phyloP scores from a whole-genome alignment of 2,888 invertebrate species.

The Callyntrura guangdongensis region DNA sequence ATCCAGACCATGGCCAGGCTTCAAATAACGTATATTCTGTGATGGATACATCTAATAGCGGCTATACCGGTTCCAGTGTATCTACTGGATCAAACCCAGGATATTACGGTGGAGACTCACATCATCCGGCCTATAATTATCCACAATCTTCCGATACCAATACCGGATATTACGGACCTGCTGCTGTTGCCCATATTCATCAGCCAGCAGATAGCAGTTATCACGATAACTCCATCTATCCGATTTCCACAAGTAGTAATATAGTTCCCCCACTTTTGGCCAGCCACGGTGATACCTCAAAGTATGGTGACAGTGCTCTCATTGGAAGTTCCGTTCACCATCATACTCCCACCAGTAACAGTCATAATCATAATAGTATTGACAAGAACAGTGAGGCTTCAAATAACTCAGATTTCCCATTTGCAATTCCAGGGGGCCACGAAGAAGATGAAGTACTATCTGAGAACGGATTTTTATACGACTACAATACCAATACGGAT shows the following conservation, averaged over 20 bases:
- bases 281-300: not conserved
- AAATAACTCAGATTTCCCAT: slow-evolving; percentile 10
- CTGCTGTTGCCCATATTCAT: no score
- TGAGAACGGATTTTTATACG: not conserved
- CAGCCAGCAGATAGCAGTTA: not conserved
- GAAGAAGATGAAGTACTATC: slow-evolving; percentile 9
- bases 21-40: slow-evolving; percentile 47
- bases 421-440: slow-evolving; percentile 32
- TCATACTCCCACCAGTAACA: slow-evolving; percentile 20
- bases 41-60: not conserved
- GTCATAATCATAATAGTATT: not conserved
- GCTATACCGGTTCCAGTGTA: not conserved
- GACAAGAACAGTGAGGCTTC: not conserved
- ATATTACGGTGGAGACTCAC: not conserved
- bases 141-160: not conserved
- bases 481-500: not conserved
- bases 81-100: not conserved
- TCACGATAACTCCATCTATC: slow-evolving; percentile 5
- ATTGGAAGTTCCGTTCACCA: not conserved
- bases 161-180: not conserved
- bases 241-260: not conserved
- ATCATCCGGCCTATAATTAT: not conserved
- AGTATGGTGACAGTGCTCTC: not conserved
- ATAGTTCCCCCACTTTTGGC: not conserved
- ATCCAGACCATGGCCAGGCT: not conserved